Evolutionary conservation across 2,797 vertebrate genomes (phyloP), one percentile per base, ranked within the genome.

Genomic region (Spinus olivaceus): DNA sequence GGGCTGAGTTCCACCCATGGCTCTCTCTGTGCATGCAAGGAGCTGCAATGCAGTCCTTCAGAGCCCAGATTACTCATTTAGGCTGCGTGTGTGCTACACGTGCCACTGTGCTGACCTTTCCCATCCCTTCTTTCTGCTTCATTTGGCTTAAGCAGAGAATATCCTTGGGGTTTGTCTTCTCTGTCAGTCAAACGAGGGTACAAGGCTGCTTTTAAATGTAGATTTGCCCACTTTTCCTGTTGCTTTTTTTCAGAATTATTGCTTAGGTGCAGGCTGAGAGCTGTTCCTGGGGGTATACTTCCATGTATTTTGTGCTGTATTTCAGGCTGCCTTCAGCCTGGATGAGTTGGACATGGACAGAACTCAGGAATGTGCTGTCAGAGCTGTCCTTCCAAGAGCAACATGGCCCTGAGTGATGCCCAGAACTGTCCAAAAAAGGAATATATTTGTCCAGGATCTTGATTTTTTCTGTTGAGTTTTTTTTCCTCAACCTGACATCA

Each of bases 41-140:
- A 88, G 77, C 93, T 96, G 90, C 92, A 96, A 64, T 94, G 86
- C 91, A 94, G 94, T 56, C 50, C 78, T 81, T 47, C 23, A 4
- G 24, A 92, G 61, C 61, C 37, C 2, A 44, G 50, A 63, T 85
- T 88, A 61, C 53, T 87, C 93, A 71, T 85, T 92, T 83, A 74
- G 51, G 65, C 50, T 0, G 3, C 2, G 4, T 44, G 69, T 76
- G 47, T 32, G 30, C 71, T 71, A 22, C 39, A 63, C 3, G 4
- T 67, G 65, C 46, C 35, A 23, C 60, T n/a, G 53, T 0, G 1
- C 23, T 95, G 93, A 94, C 90, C 79, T 89, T 94, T 95, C 65
- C 53, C 46, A 73, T 81, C 39, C 25, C 23, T 82, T 88, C 51
- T 88, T 93, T 88, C 67, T 67, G n/a, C 77, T 87, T 89, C 57